phyloP scores from a whole-genome alignment of 2,797 vertebrate genomes.

The Myiotriccus ornatus region DNA sequence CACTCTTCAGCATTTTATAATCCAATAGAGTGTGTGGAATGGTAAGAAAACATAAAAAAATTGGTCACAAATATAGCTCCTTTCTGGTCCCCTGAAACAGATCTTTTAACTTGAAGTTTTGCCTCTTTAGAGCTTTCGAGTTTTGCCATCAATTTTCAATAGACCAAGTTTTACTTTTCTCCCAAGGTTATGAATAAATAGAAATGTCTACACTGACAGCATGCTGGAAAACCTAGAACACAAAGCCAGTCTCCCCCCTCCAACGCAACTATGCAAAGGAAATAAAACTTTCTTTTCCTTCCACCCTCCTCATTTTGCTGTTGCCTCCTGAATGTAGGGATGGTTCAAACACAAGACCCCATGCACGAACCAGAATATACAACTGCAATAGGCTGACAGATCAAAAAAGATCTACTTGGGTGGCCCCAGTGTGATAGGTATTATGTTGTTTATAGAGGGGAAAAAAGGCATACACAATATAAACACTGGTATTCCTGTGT shows the following conservation, averaged over 20 bases:
- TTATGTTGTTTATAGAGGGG: background rate
- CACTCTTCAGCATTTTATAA: background rate
- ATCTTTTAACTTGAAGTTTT: background rate
- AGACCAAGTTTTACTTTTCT: background rate
- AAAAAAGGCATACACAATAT: background rate
- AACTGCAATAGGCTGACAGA: background rate
- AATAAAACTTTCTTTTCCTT: background rate
- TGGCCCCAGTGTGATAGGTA: background rate
- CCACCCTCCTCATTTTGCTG: accelerated
- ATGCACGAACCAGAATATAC: background rate
- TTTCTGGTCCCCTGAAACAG: background rate
- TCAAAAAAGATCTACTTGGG: background rate
- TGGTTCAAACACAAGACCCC: background rate
- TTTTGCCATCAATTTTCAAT: background rate
- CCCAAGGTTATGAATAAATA: background rate
- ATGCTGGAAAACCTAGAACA: background rate
- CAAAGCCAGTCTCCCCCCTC: background rate
- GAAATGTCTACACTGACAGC: background rate
- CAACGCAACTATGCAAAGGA: background rate
- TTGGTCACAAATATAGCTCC: background rate
- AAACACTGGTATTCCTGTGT: background rate
- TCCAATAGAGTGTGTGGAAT: background rate
- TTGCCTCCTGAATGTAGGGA: background rate
- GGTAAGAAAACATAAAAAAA: background rate
- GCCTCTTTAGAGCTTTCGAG: background rate